These are phyloP conservation scores for Coracopsis vasa DNA, from an alignment of 2,113 vertebrate genomes.

Conservation along the genomic window DNA sequence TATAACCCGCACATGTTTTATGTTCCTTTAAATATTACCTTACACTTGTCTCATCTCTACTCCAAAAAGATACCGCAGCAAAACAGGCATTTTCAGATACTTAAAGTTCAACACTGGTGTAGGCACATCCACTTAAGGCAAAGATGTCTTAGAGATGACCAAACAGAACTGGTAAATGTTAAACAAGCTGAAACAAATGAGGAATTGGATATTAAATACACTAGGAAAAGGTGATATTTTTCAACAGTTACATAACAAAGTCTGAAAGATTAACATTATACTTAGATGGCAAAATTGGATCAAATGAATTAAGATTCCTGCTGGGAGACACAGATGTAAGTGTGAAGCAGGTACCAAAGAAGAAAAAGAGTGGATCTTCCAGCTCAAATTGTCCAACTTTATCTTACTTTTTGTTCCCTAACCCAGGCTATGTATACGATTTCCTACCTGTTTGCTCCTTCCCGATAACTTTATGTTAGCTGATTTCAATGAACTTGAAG, in stretches of 20 bases:
- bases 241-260: background rate
- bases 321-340: accelerated
- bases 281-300: background rate
- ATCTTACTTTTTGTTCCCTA: background rate
- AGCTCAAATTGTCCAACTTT: background rate
- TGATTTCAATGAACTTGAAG: background rate
- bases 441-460: background rate
- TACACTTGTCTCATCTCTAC: background rate
- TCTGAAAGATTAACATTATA: background rate
- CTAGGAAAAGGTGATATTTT: background rate
- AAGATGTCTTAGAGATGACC: background rate
- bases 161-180: background rate
- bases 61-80: background rate
- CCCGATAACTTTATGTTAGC: background rate
- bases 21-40: background rate
- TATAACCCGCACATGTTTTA: background rate
- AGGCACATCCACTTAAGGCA: background rate
- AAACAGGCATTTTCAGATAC: background rate
- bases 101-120: background rate
- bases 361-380: background rate
- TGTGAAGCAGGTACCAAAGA: background rate
- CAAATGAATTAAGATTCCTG: background rate
- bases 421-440: background rate
- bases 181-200: background rate
- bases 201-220: background rate